These are phyloP conservation scores for Spermophilus dauricus DNA, from an alignment of 2,113 vertebrate species.

Conservation along the genomic window DNA sequence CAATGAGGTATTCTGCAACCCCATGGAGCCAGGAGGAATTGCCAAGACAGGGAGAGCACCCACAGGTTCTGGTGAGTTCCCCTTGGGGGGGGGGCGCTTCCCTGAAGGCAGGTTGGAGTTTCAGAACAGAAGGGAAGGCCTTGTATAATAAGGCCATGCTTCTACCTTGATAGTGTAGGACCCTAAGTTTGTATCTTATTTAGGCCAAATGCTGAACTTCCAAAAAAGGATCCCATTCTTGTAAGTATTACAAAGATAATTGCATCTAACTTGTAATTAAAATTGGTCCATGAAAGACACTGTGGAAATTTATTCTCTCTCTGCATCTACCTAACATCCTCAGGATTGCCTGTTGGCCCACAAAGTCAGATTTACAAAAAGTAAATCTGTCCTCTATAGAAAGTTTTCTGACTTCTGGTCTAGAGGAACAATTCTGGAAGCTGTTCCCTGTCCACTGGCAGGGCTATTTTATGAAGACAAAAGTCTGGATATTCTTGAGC, in stretches of 20 bases:
- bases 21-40: accelerated
- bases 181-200: accelerated
- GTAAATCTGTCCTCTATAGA: neutral
- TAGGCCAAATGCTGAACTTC: neutral
- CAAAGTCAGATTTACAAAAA: neutral
- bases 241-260: neutral
- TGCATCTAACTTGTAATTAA: too few species aligned
- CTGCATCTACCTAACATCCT: neutral
- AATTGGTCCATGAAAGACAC: neutral
- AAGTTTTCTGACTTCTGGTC: neutral
- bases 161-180: neutral
- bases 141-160: too few species aligned
- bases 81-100: neutral
- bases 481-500: neutral
- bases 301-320: neutral
- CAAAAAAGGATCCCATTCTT: neutral
- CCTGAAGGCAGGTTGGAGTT: accelerated
- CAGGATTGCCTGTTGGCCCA: neutral
- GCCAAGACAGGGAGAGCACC: neutral
- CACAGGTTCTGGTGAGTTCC: too few species aligned
- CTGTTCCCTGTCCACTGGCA: accelerated
- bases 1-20: neutral
- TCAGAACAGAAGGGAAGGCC: too few species aligned
- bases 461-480: neutral
- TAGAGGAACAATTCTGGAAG: neutral